Evolutionary conservation across 2,888 invertebrate genomes (phyloP).

Genomic region (Drosophila picticornis): DNA sequence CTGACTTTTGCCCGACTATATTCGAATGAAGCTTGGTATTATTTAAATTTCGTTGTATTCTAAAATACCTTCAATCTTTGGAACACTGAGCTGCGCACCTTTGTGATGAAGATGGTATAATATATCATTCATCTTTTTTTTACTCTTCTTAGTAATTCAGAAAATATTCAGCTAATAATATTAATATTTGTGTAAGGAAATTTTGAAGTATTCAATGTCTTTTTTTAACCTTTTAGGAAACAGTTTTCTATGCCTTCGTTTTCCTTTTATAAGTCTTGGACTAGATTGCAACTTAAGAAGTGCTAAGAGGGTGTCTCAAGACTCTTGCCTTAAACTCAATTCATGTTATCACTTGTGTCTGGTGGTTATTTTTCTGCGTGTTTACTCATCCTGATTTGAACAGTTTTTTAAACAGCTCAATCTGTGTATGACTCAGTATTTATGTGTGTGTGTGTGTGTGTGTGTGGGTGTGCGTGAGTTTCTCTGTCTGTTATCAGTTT

Average conservation of each 20-base stretch:
- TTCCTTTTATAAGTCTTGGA: background rate
- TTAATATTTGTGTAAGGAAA: background rate
- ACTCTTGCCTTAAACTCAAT: constrained; percentile 3
- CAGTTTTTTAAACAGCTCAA: constrained; percentile 61
- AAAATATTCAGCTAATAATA: background rate
- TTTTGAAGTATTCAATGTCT: background rate
- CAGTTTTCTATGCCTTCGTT: background rate
- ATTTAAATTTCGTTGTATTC: background rate
- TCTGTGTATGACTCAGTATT: constrained; percentile 28
- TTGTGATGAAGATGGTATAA: background rate
- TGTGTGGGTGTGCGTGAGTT: constrained; percentile 13
- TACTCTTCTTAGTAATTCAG: background rate
- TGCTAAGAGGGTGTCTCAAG: constrained; percentile 14
- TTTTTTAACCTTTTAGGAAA: background rate
- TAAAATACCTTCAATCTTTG: background rate
- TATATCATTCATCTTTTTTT: background rate
- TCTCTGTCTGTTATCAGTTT: constrained; percentile 65
- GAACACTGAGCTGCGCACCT: background rate
- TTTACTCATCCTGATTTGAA: constrained; percentile 36
- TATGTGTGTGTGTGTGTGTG: constrained; percentile 17
- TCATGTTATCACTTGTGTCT: constrained; percentile 50
- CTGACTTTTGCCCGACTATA: background rate
- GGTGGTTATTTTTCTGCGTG: constrained; percentile 5
- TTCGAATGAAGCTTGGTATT: background rate
- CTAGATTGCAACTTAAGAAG: constrained; percentile 6